Base-by-base conservation (phyloP, 2,888 invertebrate genomes). In the Meghimatium bilineatum region DNA sequence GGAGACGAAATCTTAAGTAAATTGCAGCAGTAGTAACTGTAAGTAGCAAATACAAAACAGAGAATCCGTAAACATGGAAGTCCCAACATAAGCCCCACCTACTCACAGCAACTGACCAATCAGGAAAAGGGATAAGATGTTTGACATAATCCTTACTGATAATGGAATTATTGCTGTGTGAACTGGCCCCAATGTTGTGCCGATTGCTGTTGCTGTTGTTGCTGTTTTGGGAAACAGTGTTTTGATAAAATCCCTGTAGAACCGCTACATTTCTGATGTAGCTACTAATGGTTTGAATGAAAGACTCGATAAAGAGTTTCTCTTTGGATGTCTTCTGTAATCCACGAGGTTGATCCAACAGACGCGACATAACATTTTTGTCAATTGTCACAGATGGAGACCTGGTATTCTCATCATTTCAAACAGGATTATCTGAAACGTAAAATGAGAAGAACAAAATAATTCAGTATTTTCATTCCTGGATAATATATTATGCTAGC, bases 1-100 rank as follows among this genome's bases (percentile, higher is more conserved):
- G 80, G 81, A 95, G 94, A 89, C 95, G 94, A 88, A 95, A 94
- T 88, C 95, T 94, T 86, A 95, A 91, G 87, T 95, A 94, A 77
- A 95, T 94, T 91, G 95, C 94, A 90, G 95, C 94, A 74, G 95
- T 94, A 91, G 95, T 95, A 90, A 95, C 94, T 82, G 95, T 94
- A 82, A 95, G 94, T 89, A 95, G 92, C 90, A 94, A 94, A 93
- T 95, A 95, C 84, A 95, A 94, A 86, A 94, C 94, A 84, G 94
- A 95, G 88, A 95, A 94, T 75, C 95, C 95, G 88, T 95, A 95
- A 29, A 94, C 94, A 91, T 95, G 95, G 66, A 95, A 90, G 79
- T 94, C 93, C 92, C 95, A 95, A 67, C 94, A 93, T 94, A 95
- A 95, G 87, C 92, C 93, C 87, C 95, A 92, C 80, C 94, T 82